Evolutionary conservation across 2,797 vertebrate genomes (phyloP).

Genomic region (Rachycentron canadum): DNA sequence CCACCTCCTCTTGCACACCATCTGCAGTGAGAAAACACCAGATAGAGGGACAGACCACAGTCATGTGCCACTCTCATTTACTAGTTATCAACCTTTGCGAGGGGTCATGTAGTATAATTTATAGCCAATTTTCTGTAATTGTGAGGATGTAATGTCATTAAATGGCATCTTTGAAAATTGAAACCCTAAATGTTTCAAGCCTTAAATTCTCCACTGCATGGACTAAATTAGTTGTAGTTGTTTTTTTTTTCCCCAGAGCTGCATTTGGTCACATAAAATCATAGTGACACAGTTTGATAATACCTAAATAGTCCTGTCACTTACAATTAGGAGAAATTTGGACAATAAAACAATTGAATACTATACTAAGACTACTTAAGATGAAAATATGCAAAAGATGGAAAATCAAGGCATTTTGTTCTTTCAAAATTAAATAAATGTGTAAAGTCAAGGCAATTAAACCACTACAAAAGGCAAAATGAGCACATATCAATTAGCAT

Average conservation of each 20-base stretch:
- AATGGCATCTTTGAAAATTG: background rate
- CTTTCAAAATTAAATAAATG: background rate
- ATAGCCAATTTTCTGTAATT: constrained; percentile 11
- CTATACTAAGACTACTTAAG: background rate
- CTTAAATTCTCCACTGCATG: background rate
- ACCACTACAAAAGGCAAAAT: background rate
- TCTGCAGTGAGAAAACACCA: constrained; percentile 28
- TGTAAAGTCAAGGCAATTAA: background rate
- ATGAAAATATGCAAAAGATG: background rate
- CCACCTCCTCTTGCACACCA: background rate
- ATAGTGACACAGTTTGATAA: background rate
- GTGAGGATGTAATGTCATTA: background rate
- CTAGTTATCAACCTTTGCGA: constrained; percentile 4
- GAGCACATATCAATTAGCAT: no score
- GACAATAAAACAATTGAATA: background rate
- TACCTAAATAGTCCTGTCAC: background rate
- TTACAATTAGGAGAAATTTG: background rate
- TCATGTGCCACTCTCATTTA: constrained; percentile 48
- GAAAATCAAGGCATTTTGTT: background rate
- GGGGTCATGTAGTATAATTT: background rate
- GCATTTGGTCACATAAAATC: constrained; percentile 1
- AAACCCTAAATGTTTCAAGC: background rate
- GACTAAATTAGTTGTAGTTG: no score
- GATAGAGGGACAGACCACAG: constrained; percentile 23
- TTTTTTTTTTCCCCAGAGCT: background rate